Evolutionary conservation across 2,888 invertebrate genomes (phyloP).

Genomic region (Melanophora roralis): DNA sequence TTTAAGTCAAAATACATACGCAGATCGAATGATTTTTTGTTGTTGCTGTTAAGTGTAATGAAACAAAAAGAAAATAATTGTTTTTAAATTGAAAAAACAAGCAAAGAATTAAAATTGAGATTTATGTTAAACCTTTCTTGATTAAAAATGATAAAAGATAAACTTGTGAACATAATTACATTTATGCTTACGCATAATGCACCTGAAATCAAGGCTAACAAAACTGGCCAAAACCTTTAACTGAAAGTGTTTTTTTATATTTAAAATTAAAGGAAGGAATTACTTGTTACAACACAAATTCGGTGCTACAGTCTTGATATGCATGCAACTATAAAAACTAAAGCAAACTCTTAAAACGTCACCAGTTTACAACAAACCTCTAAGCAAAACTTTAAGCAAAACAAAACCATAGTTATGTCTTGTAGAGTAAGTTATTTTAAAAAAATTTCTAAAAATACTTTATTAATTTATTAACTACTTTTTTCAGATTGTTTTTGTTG

Average conservation of each 20-base stretch:
- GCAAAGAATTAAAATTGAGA: conserved; percentile 26
- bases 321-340: conserved; percentile 33
- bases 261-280: conserved; percentile 16
- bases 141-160: conserved; percentile 12
- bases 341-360: neutral
- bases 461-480: neutral
- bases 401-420: too few species aligned
- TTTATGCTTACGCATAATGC: conserved; percentile 11
- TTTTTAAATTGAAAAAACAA: too few species aligned
- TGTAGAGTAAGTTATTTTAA: conserved; percentile 57
- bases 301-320: too few species aligned
- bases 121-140: conserved; percentile 29
- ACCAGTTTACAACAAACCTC: conserved; percentile 46
- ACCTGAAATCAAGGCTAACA: conserved; percentile 36
- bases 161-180: neutral
- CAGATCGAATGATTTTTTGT: neutral
- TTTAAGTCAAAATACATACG: conserved; percentile 7
- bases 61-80: neutral
- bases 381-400: neutral
- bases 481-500: neutral
- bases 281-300: neutral
- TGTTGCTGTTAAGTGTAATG: neutral
- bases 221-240: conserved; percentile 24
- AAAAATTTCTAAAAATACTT: neutral
- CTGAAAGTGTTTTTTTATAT: neutral